Base-by-base conservation (phyloP, 2,888 invertebrate genomes). In the Dolichopus griseipennis region DNA sequence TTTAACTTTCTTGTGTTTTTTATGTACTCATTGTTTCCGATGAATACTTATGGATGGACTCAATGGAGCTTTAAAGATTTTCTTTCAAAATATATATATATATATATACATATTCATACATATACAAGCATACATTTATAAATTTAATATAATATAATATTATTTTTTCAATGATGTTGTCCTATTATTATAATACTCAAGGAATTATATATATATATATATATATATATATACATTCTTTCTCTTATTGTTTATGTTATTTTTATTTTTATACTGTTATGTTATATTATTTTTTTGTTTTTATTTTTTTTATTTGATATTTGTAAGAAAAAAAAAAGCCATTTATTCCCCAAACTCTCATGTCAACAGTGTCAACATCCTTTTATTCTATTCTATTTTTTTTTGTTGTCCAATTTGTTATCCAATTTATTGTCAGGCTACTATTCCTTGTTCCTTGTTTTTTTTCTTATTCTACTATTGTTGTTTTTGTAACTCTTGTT, bases 321-420 rank as follows among this genome's bases (percentile, higher is more conserved):
- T n/a, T 52, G 52, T 52, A 1, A 52, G n/a, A n/a, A n/a, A n/a
- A n/a, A n/a, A n/a, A n/a, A 52, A 52, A 15, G 18, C 52, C 52
- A 52, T 52, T 52, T 52, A 63, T 22, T 63, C 63, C 63, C 63
- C 22, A 63, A 63, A 27, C 63, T 63, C 63, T 63, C 63, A 63
- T 63, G 63, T 63, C 63, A 63, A 63, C 63, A 63, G 15, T 27
- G 27, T 63, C 63, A 63, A 63, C 63, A 63, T 33, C 52, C 52
- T 52, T 52, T 52, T 52, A 41, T 63, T 63, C 27, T 63, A 12
- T 63, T 27, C 4, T 62, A 7, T 18, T 61, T 61, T 61, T 10
- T 63, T 15, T 63, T 63, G 27, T 12, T 62, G 22, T 27, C 63
- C 63, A 63, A 27, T 27, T 63, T 63, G 18, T 63, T 63, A 27